A percentile compares a stretch with the other conserved stretches of the same genome.
Conservation (phyloP, 2,113 vertebrate genomes). For the Grantiella picta region DNA sequence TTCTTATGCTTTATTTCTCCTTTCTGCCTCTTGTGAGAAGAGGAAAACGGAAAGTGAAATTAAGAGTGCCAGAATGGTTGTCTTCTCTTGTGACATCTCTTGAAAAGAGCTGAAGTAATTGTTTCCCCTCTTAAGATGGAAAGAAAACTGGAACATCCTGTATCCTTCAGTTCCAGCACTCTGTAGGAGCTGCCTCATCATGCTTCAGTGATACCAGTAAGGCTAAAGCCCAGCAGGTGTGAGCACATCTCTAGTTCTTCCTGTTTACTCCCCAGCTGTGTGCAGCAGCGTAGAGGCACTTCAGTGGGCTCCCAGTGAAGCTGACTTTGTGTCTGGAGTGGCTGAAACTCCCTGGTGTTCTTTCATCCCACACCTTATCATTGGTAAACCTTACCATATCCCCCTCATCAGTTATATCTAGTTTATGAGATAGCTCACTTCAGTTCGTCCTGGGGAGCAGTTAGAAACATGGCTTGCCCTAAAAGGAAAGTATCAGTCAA, state of each 20-base stretch:
- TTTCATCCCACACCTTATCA: neutral
- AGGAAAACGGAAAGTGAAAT: neutral
- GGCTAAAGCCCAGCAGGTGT: neutral
- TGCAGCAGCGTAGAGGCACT: neutral
- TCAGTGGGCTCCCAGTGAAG: no score
- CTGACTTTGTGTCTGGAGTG: neutral
- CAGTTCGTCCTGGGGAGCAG: fast-evolving
- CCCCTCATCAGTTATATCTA: neutral
- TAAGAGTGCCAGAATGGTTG: neutral
- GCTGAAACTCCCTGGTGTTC: neutral
- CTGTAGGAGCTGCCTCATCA: no score
- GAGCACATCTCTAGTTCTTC: neutral
- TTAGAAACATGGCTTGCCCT: neutral
- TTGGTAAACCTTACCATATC: neutral
- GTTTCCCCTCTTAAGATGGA: neutral
- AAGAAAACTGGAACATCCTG: neutral
- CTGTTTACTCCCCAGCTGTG: neutral
- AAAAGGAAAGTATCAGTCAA: neutral
- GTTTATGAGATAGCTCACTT: neutral
- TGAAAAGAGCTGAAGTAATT: neutral
- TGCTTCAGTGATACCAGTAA: neutral
- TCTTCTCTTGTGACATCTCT: neutral
- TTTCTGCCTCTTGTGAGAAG: neutral
- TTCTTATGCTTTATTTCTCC: neutral
- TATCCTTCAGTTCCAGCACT: neutral